Conservation (phyloP, 2,797 vertebrate genomes). For the Peromyscus eremicus region DNA sequence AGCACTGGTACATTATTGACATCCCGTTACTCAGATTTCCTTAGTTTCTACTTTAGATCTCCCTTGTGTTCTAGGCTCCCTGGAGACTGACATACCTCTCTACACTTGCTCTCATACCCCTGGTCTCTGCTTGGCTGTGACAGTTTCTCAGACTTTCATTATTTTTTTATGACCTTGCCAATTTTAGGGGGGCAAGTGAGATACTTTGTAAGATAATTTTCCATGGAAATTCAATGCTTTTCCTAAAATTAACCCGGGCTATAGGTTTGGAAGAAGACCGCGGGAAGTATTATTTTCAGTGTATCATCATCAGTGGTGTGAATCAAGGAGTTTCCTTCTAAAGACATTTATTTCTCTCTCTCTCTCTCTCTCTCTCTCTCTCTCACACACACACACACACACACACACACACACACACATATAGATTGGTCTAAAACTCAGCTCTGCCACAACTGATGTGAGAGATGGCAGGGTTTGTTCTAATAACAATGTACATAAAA, state of each 20-base stretch:
- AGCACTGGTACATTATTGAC: neutral
- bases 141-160: neutral
- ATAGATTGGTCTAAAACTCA: neutral
- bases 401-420: no score
- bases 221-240: neutral
- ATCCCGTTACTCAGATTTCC: neutral
- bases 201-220: neutral
- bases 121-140: neutral
- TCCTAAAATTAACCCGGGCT: neutral
- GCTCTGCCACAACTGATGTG: neutral
- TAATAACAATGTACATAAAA: neutral
- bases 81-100: neutral
- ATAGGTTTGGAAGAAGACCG: neutral
- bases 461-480: neutral
- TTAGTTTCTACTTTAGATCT: neutral
- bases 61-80: neutral
- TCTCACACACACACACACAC: no score
- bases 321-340: neutral
- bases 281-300: neutral
- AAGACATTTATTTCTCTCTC: constrained; percentile 5
- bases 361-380: no score
- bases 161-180: neutral
- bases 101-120: neutral
- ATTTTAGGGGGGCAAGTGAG: neutral
- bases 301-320: neutral